Conservation (phyloP, 2,888 invertebrate genomes). For the Andrena hattorfiana region DNA sequence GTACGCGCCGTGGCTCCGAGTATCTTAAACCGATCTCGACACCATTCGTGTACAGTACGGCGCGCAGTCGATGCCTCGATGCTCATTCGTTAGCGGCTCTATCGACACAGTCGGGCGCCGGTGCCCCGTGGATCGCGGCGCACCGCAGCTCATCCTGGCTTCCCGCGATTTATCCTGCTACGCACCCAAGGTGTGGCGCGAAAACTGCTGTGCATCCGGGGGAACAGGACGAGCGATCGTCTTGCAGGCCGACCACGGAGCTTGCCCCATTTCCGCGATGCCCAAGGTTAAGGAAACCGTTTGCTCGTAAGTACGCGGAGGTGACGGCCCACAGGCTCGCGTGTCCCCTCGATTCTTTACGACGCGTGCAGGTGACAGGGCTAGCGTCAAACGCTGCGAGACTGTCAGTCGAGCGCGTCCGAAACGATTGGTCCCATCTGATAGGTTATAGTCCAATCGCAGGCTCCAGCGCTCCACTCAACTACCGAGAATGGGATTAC, state of each 20-base stretch:
- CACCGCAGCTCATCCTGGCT: slow-evolving; percentile 1
- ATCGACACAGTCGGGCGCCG: slow-evolving; percentile 7
- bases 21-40: not conserved
- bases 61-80: not conserved
- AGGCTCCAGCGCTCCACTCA: not conserved
- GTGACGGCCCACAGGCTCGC: not conserved
- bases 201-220: slow-evolving; percentile 32
- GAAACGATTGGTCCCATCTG: slow-evolving; percentile 27
- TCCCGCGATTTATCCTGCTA: slow-evolving; percentile 42
- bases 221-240: not conserved
- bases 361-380: not conserved
- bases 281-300: slow-evolving; percentile 59
- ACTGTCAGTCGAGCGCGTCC: slow-evolving; percentile 14
- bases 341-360: not conserved
- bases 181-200: slow-evolving; percentile 56
- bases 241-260: not conserved
- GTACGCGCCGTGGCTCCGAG: not conserved
- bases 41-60: not conserved
- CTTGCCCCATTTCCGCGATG: slow-evolving; percentile 40
- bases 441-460: slow-evolving; percentile 32
- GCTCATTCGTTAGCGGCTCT: not conserved
- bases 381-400: not conserved
- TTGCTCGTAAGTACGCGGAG: slow-evolving; percentile 53
- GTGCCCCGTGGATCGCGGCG: not conserved
- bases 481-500: not conserved